These are phyloP conservation scores for Cromileptes altivelis DNA, from an alignment of 2,113 vertebrate genomes.

Conservation along the genomic window DNA sequence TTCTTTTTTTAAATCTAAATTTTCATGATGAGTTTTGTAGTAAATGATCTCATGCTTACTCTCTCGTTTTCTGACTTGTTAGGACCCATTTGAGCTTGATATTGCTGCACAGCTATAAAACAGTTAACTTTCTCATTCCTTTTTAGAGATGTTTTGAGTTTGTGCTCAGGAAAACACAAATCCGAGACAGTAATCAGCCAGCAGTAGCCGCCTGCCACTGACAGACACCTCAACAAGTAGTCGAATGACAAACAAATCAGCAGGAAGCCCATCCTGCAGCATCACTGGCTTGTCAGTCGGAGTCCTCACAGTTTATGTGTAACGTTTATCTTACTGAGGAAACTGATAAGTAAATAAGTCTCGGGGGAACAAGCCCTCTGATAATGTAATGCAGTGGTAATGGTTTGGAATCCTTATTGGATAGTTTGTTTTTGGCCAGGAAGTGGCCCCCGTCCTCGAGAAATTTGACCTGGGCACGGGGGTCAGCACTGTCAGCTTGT, in stretches of 20 bases:
- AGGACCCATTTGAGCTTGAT: slow-evolving; percentile 45
- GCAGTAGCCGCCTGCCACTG: slow-evolving; percentile 11
- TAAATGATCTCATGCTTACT: slow-evolving; percentile 21
- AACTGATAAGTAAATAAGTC: slow-evolving; percentile 70
- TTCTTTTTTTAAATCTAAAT: not conserved
- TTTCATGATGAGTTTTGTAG: slow-evolving; percentile 13
- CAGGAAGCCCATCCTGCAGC: slow-evolving; percentile 41
- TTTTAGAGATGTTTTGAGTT: not conserved
- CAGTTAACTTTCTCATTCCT: slow-evolving; percentile 26
- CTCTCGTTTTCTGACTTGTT: slow-evolving; percentile 37
- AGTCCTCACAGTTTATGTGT: slow-evolving; percentile 59
- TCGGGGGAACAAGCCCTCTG: slow-evolving; percentile 35
- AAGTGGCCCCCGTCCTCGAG: slow-evolving; percentile 61
- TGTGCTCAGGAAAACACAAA: not conserved
- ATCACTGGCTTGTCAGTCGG: slow-evolving; percentile 45
- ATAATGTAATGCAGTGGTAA: slow-evolving; percentile 48
- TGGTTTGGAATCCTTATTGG: slow-evolving; percentile 58
- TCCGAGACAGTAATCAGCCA: slow-evolving; percentile 17
- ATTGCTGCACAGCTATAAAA: slow-evolving; percentile 26
- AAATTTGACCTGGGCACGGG: slow-evolving; percentile 66
- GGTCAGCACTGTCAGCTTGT: slow-evolving; percentile 68
- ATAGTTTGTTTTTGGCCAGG: slow-evolving; percentile 69
- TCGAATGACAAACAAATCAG: slow-evolving; percentile 38
- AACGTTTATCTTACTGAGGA: slow-evolving; percentile 69
- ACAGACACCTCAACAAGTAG: slow-evolving; percentile 42